Evolutionary conservation across 1,140 invertebrate species (phyloP).

Genomic region (Cyclargus thomasi): DNA sequence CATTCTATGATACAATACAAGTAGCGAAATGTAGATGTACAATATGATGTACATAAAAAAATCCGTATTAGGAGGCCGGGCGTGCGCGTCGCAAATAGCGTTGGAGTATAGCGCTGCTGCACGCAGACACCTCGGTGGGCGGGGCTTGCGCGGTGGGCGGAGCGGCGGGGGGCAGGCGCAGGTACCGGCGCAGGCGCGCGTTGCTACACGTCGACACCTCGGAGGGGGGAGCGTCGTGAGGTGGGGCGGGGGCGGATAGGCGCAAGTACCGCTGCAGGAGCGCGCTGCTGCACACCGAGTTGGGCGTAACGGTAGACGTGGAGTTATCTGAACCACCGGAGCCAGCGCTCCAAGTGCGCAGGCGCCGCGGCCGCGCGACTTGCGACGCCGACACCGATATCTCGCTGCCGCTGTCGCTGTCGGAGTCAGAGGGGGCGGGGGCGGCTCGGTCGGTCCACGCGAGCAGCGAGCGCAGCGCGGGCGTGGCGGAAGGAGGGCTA

Average conservation of each 20-base stretch:
- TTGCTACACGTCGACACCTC: background rate
- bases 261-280: background rate
- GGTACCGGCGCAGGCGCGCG: constrained; percentile 7
- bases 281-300: constrained; percentile 13
- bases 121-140: too few species aligned
- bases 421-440: constrained; percentile 20
- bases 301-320: background rate
- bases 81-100: too few species aligned
- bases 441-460: background rate
- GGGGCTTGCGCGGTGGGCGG: background rate
- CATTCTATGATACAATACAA: too few species aligned
- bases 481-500: constrained; percentile 1
- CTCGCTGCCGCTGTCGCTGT: constrained; percentile 28
- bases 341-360: constrained; percentile 34
- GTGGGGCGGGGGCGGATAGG: constrained; percentile 9
- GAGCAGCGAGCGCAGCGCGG: constrained; percentile 28
- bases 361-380: constrained; percentile 29
- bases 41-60: too few species aligned
- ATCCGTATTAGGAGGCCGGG: too few species aligned
- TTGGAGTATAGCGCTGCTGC: background rate
- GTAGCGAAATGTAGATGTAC: too few species aligned
- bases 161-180: background rate
- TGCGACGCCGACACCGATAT: constrained; percentile 37
- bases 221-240: background rate
- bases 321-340: background rate